Conservation (phyloP, 1,140 invertebrate genomes). For the Macrocentrus cingulum region DNA sequence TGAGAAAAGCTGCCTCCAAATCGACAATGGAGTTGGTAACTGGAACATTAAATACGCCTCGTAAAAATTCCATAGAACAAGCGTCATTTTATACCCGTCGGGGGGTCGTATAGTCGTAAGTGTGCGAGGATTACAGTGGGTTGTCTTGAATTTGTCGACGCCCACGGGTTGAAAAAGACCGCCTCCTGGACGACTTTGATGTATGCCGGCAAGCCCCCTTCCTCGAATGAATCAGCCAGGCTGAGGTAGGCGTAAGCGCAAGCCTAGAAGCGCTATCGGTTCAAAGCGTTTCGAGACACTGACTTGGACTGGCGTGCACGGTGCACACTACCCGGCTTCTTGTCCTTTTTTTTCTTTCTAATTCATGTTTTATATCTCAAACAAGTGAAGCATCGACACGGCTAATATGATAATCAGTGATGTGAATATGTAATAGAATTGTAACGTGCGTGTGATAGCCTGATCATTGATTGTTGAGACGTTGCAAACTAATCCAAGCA, state of each 20-base stretch:
- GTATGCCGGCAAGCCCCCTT: slow-evolving; percentile 27
- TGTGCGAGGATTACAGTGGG: slow-evolving; percentile 22
- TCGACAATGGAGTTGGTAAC: slow-evolving; percentile 33
- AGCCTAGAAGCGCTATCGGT: slow-evolving; percentile 39
- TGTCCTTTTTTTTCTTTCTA: slow-evolving; percentile 4
- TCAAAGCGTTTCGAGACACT: slow-evolving; percentile 56
- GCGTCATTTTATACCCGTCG: slow-evolving; percentile 52
- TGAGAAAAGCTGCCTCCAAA: too few relatives aligned
- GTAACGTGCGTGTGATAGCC: slow-evolving; percentile 1
- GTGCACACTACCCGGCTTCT: slow-evolving; percentile 17
- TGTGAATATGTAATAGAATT: slow-evolving; percentile 1
- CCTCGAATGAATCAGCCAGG: slow-evolving; percentile 1
- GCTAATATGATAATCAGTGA: neutral
- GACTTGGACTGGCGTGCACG: slow-evolving; percentile 46
- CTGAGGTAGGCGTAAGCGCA: slow-evolving; percentile 34
- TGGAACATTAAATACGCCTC: slow-evolving; percentile 50
- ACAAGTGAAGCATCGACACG: neutral
- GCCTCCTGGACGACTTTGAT: slow-evolving; percentile 34
- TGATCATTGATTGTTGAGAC: neutral
- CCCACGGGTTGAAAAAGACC: slow-evolving; percentile 10
- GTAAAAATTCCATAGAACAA: slow-evolving; percentile 56
- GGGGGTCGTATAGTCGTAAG: slow-evolving; percentile 21
- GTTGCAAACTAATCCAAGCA: neutral
- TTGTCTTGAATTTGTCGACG: slow-evolving; percentile 21
- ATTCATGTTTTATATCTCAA: too few relatives aligned